Evolutionary conservation across 2,797 vertebrate genomes (phyloP).

Genomic region (Amblyopsis hoosieri): DNA sequence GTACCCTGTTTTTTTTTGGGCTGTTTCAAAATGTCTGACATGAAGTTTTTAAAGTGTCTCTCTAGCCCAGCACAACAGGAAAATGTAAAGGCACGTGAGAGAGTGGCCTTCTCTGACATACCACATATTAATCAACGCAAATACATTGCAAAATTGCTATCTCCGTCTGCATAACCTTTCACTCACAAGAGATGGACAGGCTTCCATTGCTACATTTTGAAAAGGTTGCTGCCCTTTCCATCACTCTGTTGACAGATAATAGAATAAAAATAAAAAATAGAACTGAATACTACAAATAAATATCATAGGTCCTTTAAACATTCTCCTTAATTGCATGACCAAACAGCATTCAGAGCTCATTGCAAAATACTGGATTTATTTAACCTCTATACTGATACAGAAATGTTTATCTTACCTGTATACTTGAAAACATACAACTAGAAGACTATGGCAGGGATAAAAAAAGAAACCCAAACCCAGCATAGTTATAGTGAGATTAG

Average conservation of each 20-base stretch:
- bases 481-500: slow-evolving; percentile 35
- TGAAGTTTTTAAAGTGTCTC: slow-evolving; percentile 22
- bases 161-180: slow-evolving; percentile 17
- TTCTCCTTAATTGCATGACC: slow-evolving; percentile 24
- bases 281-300: slow-evolving; percentile 26
- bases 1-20: slow-evolving; percentile 38
- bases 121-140: slow-evolving; percentile 22
- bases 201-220: slow-evolving; percentile 69
- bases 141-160: slow-evolving; percentile 42
- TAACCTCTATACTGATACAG: slow-evolving; percentile 42
- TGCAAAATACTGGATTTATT: slow-evolving; percentile 42
- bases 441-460: slow-evolving; percentile 42
- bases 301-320: slow-evolving; percentile 14
- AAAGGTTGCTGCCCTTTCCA: slow-evolving; percentile 38
- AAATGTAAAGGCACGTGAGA: slow-evolving; percentile 74
- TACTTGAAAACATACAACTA: slow-evolving; percentile 51
- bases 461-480: slow-evolving; percentile 29
- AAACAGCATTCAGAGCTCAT: slow-evolving; percentile 36
- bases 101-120: slow-evolving; percentile 54
- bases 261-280: slow-evolving; percentile 33
- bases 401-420: slow-evolving; percentile 45
- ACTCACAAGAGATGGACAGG: slow-evolving; percentile 21
- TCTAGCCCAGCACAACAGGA: slow-evolving; percentile 24
- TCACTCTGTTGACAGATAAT: slow-evolving; percentile 24
- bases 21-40: slow-evolving; percentile 43